These are phyloP conservation scores for Acanthurus leucopareius DNA, from an alignment of 2,797 vertebrate genomes.

Conservation along the genomic window DNA sequence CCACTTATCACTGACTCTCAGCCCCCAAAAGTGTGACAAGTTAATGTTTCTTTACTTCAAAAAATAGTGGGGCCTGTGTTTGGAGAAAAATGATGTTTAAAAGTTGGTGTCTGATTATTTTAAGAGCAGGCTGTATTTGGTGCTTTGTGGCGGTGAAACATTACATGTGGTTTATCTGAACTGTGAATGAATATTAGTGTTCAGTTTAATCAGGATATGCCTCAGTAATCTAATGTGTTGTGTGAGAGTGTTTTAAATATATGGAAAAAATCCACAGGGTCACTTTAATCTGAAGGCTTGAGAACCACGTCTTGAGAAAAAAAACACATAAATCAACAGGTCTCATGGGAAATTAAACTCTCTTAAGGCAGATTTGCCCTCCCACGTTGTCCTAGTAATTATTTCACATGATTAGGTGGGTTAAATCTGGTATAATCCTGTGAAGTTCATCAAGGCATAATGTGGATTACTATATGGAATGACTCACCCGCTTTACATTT, in stretches of 20 bases:
- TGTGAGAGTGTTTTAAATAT: constrained; percentile 6
- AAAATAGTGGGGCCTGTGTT: not conserved
- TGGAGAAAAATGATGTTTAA: constrained; percentile 1
- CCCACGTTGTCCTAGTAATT: constrained; percentile 71
- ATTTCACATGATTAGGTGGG: constrained; percentile 75
- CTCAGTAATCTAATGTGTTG: constrained; percentile 2
- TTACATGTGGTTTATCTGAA: not conserved
- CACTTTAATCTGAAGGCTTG: constrained; percentile 14
- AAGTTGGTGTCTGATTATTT: not conserved
- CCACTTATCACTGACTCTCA: constrained; percentile 38
- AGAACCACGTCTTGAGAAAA: constrained; percentile 26
- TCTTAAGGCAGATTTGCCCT: constrained; percentile 55
- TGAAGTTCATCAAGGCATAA: constrained; percentile 62
- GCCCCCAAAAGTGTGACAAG: constrained; percentile 15
- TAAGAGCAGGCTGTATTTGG: too few relatives aligned
- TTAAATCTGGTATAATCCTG: constrained; percentile 71
- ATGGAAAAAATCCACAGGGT: constrained; percentile 1
- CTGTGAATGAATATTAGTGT: not conserved
- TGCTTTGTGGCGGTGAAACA: not conserved
- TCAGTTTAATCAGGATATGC: not conserved
- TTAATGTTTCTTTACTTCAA: not conserved
- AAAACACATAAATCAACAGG: constrained; percentile 40
- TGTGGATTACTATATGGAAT: constrained; percentile 65
- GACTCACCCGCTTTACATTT: constrained; percentile 45
- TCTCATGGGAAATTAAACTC: constrained; percentile 61